phyloP scores from a whole-genome alignment of 2,113 vertebrate species.

The Rhabdomys dilectus region DNA sequence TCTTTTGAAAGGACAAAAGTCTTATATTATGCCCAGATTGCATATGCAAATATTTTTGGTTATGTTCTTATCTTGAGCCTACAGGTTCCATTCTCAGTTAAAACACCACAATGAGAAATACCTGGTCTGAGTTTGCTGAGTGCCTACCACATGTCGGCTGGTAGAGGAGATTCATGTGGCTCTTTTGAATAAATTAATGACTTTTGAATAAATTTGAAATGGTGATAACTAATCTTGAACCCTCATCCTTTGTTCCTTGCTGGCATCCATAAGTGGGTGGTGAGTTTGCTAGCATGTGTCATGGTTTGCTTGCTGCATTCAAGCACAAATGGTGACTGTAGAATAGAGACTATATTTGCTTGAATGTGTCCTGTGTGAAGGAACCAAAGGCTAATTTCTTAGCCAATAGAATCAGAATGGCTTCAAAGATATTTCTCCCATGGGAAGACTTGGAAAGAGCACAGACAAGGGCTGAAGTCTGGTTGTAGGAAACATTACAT shows the following conservation, averaged over 20 bases:
- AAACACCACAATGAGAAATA: neutral
- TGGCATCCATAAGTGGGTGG: neutral
- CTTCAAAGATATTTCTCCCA: conserved; percentile 64
- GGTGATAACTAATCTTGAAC: neutral
- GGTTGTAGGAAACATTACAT: conserved; percentile 58
- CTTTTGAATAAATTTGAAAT: neutral
- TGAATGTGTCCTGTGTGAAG: neutral
- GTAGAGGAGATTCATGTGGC: neutral
- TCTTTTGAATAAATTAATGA: conserved; percentile 1
- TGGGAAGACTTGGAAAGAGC: conserved; percentile 46
- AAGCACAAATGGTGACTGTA: neutral
- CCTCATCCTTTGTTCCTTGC: neutral
- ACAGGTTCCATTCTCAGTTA: neutral
- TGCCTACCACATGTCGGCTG: neutral
- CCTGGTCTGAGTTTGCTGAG: neutral
- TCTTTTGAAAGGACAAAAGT: neutral
- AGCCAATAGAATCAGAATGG: conserved; percentile 53
- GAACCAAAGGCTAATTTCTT: conserved; percentile 63
- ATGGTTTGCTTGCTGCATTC: neutral
- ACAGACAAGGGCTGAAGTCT: conserved; percentile 1
- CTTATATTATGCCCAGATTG: neutral
- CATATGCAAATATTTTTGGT: neutral
- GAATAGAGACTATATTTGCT: conserved; percentile 19
- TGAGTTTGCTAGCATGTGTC: neutral
- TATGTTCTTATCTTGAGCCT: neutral